These are phyloP conservation scores for Lobophora halterata DNA, from an alignment of 2,888 invertebrate genomes.

Conservation along the genomic window DNA sequence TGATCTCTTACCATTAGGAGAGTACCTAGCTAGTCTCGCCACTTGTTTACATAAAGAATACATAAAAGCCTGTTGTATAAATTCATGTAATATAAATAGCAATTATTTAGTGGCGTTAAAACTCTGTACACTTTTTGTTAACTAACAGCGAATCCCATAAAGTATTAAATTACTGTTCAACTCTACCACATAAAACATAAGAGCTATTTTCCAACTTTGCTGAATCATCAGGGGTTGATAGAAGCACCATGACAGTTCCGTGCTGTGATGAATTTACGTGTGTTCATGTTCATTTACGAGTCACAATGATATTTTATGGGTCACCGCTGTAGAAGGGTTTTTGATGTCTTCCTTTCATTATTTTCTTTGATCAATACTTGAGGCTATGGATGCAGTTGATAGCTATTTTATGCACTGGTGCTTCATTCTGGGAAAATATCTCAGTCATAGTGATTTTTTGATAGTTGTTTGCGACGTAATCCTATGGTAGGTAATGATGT, in stretches of 20 bases:
- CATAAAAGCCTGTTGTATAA: too few relatives aligned
- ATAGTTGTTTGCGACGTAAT: too few relatives aligned
- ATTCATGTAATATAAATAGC: too few relatives aligned
- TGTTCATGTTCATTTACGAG: conserved; percentile 24
- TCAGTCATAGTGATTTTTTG: too few relatives aligned
- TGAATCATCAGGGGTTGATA: conserved; percentile 8
- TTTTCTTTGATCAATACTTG: conserved; percentile 6
- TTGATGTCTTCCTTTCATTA: conserved; percentile 15
- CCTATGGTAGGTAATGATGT: too few relatives aligned
- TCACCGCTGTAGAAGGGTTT: conserved; percentile 20
- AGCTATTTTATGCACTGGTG: conserved; percentile 1
- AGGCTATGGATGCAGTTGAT: conserved; percentile 1
- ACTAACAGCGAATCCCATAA: too few relatives aligned
- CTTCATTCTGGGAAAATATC: too few relatives aligned
- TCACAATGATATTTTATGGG: conserved; percentile 25
- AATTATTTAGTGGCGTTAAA: too few relatives aligned
- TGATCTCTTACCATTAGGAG: too few relatives aligned
- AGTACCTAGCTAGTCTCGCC: too few relatives aligned
- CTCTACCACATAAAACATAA: neutral
- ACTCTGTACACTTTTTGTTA: too few relatives aligned
- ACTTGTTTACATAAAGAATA: too few relatives aligned
- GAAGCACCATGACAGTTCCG: conserved; percentile 14
- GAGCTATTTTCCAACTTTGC: neutral
- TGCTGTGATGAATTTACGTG: conserved; percentile 21
- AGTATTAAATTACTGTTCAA: neutral